Evolutionary conservation across 2,888 invertebrate species (phyloP).

Genomic region (Aricia artaxerxes): DNA sequence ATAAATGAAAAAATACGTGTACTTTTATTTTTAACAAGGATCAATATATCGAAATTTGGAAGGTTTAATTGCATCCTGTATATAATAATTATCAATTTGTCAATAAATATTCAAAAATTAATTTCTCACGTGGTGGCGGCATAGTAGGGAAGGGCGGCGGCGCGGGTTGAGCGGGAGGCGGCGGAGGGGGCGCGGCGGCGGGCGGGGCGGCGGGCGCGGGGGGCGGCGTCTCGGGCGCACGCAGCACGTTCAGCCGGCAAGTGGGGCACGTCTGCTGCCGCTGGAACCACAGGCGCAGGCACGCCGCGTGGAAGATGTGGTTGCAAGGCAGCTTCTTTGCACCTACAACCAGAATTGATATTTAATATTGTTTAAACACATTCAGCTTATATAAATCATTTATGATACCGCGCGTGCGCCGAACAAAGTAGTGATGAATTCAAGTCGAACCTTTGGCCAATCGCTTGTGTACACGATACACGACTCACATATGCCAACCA

Average conservation of each 20-base stretch:
- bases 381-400: too few species aligned
- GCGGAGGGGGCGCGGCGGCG: constrained; percentile 45
- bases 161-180: constrained; percentile 44
- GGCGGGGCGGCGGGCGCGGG: constrained; percentile 45
- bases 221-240: constrained; percentile 68
- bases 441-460: too few species aligned
- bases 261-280: constrained; percentile 99
- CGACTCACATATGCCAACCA: too few species aligned
- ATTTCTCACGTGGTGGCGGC: constrained; percentile 61
- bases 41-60: too few species aligned
- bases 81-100: too few species aligned
- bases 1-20: too few species aligned
- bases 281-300: constrained; percentile 99
- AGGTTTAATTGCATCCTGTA: too few species aligned
- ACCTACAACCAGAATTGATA: constrained; percentile 53
- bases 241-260: constrained; percentile 92
- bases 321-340: constrained; percentile 99
- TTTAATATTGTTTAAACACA: background rate
- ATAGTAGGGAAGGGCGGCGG: constrained; percentile 66
- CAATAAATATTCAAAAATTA: too few species aligned
- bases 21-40: too few species aligned
- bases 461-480: too few species aligned
- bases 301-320: constrained; percentile 99
- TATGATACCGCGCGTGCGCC: too few species aligned
- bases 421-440: too few species aligned